Evolutionary conservation across 1,140 invertebrate species (phyloP).

Genomic region (Linepithema humile): DNA sequence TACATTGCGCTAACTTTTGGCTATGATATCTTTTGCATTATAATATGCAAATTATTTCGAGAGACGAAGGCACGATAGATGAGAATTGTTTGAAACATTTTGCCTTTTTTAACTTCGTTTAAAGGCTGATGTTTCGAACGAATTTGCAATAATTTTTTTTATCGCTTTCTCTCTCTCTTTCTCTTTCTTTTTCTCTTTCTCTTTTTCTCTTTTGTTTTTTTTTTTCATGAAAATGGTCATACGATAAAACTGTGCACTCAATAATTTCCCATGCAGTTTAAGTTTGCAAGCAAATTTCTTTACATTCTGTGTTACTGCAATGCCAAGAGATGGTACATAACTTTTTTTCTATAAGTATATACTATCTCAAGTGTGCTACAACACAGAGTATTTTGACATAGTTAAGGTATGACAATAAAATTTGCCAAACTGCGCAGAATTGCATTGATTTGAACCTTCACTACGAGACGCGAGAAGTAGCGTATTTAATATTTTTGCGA

Average conservation of each 20-base stretch:
- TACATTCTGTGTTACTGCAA: too few relatives aligned
- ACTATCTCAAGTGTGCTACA: neutral
- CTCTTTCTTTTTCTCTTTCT: neutral
- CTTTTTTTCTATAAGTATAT: neutral
- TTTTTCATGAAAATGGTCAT: neutral
- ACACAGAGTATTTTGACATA: constrained; percentile 50
- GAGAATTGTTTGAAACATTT: constrained; percentile 7
- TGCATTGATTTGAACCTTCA: constrained; percentile 49
- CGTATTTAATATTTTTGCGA: constrained; percentile 66
- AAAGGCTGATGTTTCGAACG: neutral
- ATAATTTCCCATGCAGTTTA: neutral
- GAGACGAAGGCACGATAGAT: constrained; percentile 6
- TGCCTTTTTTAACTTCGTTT: neutral
- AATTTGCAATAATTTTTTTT: neutral
- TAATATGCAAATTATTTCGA: constrained; percentile 23
- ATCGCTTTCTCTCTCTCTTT: neutral
- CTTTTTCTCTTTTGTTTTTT: neutral
- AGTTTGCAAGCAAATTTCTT: constrained; percentile 5
- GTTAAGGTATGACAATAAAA: constrained; percentile 69
- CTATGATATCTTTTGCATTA: constrained; percentile 44
- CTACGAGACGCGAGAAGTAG: neutral
- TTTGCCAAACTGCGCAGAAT: constrained; percentile 59
- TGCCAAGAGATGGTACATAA: too few relatives aligned
- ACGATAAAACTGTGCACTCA: neutral
- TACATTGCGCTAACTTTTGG: constrained; percentile 65